These are phyloP conservation scores for Anthophora plumipes DNA, from an alignment of 2,888 invertebrate species.

Conservation along the genomic window DNA sequence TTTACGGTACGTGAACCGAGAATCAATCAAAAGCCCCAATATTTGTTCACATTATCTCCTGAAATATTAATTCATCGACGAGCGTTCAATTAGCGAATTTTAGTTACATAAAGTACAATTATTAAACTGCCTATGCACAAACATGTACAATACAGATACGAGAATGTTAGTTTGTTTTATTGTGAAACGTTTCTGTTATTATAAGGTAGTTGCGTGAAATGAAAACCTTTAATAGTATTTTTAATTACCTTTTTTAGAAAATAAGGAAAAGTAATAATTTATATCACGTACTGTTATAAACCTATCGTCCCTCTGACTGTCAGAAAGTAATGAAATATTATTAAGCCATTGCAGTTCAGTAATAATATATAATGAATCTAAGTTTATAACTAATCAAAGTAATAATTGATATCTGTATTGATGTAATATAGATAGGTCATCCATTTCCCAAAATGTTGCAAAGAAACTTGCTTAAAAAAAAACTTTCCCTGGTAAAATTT, in stretches of 20 bases:
- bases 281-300: conserved; percentile 67
- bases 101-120: conserved; percentile 51
- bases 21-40: conserved; percentile 58
- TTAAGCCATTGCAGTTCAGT: conserved; percentile 64
- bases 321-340: conserved; percentile 72
- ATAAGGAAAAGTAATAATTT: conserved; percentile 31
- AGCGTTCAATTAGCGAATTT: conserved; percentile 38
- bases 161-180: conserved; percentile 31
- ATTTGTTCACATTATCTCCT: conserved; percentile 32
- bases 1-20: conserved; percentile 64
- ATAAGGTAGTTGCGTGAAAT: conserved; percentile 21
- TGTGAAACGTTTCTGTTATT: conserved; percentile 40
- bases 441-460: conserved; percentile 55
- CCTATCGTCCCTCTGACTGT: conserved; percentile 68
- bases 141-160: conserved; percentile 42
- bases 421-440: conserved; percentile 64
- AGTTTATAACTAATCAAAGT: conserved; percentile 72
- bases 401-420: conserved; percentile 70
- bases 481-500: conserved; percentile 47
- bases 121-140: conserved; percentile 62
- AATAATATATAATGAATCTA: conserved; percentile 59
- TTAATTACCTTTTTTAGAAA: conserved; percentile 39
- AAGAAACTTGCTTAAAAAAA: conserved; percentile 36
- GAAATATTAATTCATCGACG: conserved; percentile 33
- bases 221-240: conserved; percentile 34